Evolutionary conservation across 2,797 vertebrate genomes (phyloP), one percentile per base, ranked within the genome.

Genomic region (Iguana delicatissima): DNA sequence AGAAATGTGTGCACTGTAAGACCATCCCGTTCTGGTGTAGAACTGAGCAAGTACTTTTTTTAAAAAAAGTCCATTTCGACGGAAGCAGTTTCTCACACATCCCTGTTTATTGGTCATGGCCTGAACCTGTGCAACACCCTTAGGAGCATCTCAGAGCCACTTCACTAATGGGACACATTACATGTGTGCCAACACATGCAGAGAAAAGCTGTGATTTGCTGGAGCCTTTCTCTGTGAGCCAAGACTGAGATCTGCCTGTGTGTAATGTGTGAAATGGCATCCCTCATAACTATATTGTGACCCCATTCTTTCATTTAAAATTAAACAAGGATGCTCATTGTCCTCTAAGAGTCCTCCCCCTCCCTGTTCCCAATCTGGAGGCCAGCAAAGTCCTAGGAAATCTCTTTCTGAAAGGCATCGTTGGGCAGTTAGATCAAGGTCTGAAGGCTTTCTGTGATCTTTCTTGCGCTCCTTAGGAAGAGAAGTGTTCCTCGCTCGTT

Each of bases 261-360:
- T 57, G 3, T 32, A 32, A 22, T 22, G 22, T 77, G 42, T 35
- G 20, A 52, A 55, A 26, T 20, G 12, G 67, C 4, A 18, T 29
- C 26, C 38, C 73, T 79, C 72, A 26, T 62, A 64, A 79, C 10
- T 10, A 6, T 26, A 22, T 22, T 46, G 35, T 73, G 64, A 73
- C 67, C 84, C 42, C 67, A 59, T 81, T 86, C 76, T 73, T 86
- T 86, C n/a, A 62, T 81, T 81, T 86, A 81, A 86, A 89, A 86
- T 72, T 59, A 81, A 86, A 62, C 29, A 50, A 46, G 62, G 32
- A 8, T 72, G 62, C n/a, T 89, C 38, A n/a, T n/a, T 57, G 52
- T 81, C 77, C 55, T 59, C 20, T 57, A 22, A 22, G 3, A 9
- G 14, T 38, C 1, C 18, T 35, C 1, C 14, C 16, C n/a, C 7